These are phyloP conservation scores for Neolamprologus caudopunctatus DNA, from an alignment of 2,113 vertebrate species.

Conservation along the genomic window DNA sequence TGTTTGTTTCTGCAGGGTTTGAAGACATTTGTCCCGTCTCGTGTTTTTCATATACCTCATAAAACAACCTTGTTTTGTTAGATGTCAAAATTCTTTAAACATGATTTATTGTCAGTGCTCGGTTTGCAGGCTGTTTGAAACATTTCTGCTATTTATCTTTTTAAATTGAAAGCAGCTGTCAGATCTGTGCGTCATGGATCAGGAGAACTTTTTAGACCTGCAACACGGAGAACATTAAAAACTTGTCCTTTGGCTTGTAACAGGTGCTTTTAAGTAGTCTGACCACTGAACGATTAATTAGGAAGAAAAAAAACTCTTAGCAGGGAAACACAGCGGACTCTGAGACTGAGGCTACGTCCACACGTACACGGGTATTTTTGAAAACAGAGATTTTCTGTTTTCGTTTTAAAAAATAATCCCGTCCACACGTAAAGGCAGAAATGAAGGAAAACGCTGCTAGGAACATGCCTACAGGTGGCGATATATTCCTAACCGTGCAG, in stretches of 20 bases:
- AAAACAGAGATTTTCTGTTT: too few relatives aligned
- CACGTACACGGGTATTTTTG: too few relatives aligned
- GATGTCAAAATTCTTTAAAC: neutral
- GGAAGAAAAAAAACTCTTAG: neutral
- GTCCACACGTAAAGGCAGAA: too few relatives aligned
- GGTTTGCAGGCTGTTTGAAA: neutral
- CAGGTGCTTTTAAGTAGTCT: neutral
- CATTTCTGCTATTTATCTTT: neutral
- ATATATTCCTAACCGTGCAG: too few relatives aligned
- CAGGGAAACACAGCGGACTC: neutral
- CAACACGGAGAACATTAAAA: neutral
- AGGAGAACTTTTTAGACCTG: neutral
- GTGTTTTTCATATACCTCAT: neutral
- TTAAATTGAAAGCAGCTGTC: constrained; percentile 4
- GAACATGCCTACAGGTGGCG: too few relatives aligned
- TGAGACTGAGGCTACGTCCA: neutral
- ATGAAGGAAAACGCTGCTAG: too few relatives aligned
- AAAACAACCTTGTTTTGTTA: neutral
- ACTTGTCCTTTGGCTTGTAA: neutral
- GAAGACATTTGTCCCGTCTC: neutral
- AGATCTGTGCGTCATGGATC: fast-evolving
- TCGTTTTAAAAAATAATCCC: too few relatives aligned
- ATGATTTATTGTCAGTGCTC: neutral
- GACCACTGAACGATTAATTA: neutral
- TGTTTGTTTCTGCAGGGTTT: neutral